phyloP scores from a whole-genome alignment of 2,888 invertebrate species.

The Theodoxus fluviatilis region DNA sequence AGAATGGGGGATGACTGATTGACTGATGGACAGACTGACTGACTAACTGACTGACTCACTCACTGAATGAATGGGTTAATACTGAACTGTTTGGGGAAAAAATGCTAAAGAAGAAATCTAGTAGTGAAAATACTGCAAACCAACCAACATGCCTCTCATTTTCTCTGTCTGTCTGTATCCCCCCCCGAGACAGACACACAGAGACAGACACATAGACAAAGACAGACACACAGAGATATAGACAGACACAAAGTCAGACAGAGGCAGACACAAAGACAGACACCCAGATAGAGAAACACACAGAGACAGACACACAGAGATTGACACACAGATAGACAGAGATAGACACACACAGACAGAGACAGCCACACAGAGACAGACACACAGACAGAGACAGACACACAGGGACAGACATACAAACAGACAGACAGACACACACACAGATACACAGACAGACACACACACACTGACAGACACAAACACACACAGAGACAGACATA shows the following conservation, averaged over 20 bases:
- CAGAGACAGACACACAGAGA: neutral
- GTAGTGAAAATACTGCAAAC: no score
- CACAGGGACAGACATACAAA: neutral
- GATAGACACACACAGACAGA: constrained; percentile 13
- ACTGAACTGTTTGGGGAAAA: no score
- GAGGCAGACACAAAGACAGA: neutral
- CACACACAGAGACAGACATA: constrained; percentile 1
- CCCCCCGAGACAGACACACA: neutral
- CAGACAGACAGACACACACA: neutral
- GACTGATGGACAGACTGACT: no score
- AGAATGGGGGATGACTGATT: no score
- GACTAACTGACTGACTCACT: no score
- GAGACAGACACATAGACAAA: neutral
- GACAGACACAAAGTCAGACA: neutral
- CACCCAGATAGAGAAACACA: neutral
- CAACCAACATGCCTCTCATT: neutral
- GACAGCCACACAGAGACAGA: constrained; percentile 10
- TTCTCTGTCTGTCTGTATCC: neutral
- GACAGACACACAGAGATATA: constrained; percentile 1
- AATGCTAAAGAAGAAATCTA: no score
- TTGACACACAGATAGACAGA: constrained; percentile 11
- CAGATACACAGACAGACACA: neutral
- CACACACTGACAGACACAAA: neutral
- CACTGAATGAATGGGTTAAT: no score
- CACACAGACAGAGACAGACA: neutral